Evolutionary conservation across 1,140 invertebrate genomes (phyloP), one percentile per base, ranked within the genome.

Genomic region (Globodera ellingtonae): DNA sequence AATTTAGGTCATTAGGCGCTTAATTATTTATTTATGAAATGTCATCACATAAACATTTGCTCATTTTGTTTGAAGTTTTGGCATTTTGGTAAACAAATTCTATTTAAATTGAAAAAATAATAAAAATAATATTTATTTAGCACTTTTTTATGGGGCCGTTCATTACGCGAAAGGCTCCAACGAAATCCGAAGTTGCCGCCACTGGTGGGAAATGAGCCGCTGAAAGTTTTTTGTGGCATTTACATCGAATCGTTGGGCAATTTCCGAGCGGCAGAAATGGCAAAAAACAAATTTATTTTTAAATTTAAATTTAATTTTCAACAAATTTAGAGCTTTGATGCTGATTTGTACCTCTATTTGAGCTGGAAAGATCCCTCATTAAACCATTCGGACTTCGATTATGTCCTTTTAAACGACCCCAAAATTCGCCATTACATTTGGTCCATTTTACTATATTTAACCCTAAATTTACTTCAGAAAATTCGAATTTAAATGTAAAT

Each of bases 301-400:
- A 2, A 62, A 3, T 52, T 52, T 52, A 13, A 52, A 52, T 9
- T 52, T 52, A 15, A 75, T 18, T 44, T 74, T 52, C n/a, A 75
- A 75, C 21, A 24, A 24, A 75, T 48, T 75, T 67, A 88, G 87
- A 86, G 81, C 9, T 88, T 88, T 72, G 87, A 88, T 75, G 87
- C 86, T n/a, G 87, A 88, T 80, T 77, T 88, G 50, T 88, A 88
- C 79, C 78, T 88, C 24, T 88, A 88, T 78, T 80, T 86, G 80
- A 79, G 66, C 21, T 88, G 87, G 87, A 84, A 81, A 76, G 87
- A 88, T 82, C 59, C 75, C 44, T 72, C 80, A 24, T 76, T 88
- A 21, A 79, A 80, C 65, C 88, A 89, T 79, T 81, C 84, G 18
- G 69, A 83, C 52, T 5, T 35, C 15, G 86, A 89, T 46, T 88